Evolutionary conservation across 2,113 vertebrate species (phyloP).

Genomic region (Emydura subglobosa): DNA sequence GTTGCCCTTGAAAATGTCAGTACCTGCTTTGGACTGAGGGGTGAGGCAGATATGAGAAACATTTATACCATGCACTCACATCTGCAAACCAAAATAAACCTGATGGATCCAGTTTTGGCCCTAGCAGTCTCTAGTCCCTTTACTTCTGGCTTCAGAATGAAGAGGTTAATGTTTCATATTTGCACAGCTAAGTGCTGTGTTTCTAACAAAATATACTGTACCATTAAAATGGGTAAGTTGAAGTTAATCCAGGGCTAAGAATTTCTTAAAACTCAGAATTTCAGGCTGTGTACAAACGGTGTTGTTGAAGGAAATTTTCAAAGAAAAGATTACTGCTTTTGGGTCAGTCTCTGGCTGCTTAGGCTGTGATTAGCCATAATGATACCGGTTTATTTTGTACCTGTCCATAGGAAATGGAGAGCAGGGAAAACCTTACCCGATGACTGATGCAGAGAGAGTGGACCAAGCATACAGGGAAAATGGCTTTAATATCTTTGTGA

Average conservation of each 20-base stretch:
- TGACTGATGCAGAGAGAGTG: slow-evolving; percentile 89
- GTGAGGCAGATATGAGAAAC: not conserved
- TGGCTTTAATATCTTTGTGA: slow-evolving; percentile 99
- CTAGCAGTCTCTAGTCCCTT: not conserved
- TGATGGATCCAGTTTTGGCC: not conserved
- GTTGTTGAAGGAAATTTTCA: not conserved
- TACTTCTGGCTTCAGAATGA: not conserved
- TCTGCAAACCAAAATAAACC: not conserved
- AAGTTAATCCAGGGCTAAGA: not conserved
- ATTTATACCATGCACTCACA: slow-evolving; percentile 3
- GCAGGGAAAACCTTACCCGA: slow-evolving; percentile 91
- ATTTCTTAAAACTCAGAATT: not conserved
- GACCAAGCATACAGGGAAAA: slow-evolving; percentile 98
- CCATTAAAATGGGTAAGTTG: not conserved
- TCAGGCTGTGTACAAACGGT: not conserved
- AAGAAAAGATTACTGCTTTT: not conserved
- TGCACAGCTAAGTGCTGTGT: not conserved
- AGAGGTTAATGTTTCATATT: not conserved
- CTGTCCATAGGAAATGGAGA: slow-evolving; percentile 89
- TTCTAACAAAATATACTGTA: slow-evolving; percentile 18
- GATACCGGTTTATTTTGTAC: slow-evolving; percentile 48
- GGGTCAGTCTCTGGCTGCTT: slow-evolving; percentile 32
- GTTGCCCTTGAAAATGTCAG: slow-evolving; percentile 29
- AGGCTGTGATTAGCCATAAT: slow-evolving; percentile 39
- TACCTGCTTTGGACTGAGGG: slow-evolving; percentile 34